Conservation (phyloP, 2,888 invertebrate genomes). For the Petrolisthes manimaculis region DNA sequence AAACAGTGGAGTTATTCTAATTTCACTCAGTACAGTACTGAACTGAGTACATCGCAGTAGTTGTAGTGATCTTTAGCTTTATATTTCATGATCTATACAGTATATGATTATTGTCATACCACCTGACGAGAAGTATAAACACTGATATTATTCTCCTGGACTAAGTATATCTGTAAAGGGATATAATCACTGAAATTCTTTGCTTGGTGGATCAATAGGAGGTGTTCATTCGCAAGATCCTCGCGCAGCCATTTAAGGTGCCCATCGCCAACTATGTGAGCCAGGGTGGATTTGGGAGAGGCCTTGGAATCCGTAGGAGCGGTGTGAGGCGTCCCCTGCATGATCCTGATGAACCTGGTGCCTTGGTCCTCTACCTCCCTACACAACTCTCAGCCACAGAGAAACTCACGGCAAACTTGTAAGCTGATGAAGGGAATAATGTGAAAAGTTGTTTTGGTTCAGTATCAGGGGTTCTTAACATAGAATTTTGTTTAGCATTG, state of each 20-base stretch:
- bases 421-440: constrained; percentile 52
- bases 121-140: too few relatives aligned
- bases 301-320: constrained; percentile 81
- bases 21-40: neutral
- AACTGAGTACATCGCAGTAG: neutral
- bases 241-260: constrained; percentile 88
- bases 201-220: constrained; percentile 70
- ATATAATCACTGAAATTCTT: neutral
- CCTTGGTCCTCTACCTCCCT: constrained; percentile 88
- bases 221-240: constrained; percentile 84
- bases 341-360: constrained; percentile 92
- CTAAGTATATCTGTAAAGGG: neutral
- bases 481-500: too few relatives aligned
- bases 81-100: too few relatives aligned
- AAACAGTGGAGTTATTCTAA: neutral
- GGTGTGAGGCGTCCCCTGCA: constrained; percentile 81
- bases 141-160: neutral
- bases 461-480: too few relatives aligned
- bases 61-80: neutral
- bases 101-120: too few relatives aligned
- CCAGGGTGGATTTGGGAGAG: constrained; percentile 79
- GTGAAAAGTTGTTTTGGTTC: neutral
- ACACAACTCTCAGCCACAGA: constrained; percentile 88
- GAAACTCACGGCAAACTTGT: constrained; percentile 82
- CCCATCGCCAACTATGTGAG: constrained; percentile 91